A percentile compares a stretch with the other conserved stretches of the same genome.
phyloP scores from a whole-genome alignment of 2,888 invertebrate genomes.

The Terebella lapidaria region DNA sequence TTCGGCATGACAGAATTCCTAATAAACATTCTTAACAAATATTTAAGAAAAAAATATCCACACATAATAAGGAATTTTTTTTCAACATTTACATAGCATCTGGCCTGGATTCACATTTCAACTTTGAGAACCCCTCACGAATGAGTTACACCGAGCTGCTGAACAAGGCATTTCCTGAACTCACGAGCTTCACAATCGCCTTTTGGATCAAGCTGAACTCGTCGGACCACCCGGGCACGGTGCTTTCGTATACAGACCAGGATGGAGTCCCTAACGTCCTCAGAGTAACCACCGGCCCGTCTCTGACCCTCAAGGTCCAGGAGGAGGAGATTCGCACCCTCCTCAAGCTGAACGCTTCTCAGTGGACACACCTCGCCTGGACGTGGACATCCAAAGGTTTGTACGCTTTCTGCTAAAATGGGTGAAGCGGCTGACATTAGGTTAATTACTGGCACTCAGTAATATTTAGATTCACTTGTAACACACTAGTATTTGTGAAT shows the following conservation, averaged over 20 bases:
- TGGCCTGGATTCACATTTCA: slow-evolving; percentile 24
- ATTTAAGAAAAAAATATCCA: too few relatives aligned
- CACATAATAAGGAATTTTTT: not conserved
- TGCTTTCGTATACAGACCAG: slow-evolving; percentile 21
- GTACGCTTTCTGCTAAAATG: too few relatives aligned
- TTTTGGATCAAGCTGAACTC: slow-evolving; percentile 42
- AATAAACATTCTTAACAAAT: too few relatives aligned
- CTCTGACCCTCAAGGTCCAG: slow-evolving; percentile 33
- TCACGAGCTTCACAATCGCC: slow-evolving; percentile 42
- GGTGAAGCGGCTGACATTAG: not conserved
- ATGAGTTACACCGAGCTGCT: slow-evolving; percentile 34
- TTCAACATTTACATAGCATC: too few relatives aligned
- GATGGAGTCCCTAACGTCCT: slow-evolving; percentile 29
- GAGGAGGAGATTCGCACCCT: slow-evolving; percentile 28
- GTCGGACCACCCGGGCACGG: slow-evolving; percentile 23
- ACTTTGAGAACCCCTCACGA: slow-evolving; percentile 17
- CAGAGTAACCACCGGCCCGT: slow-evolving; percentile 36
- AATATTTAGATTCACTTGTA: too few relatives aligned
- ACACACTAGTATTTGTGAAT: too few relatives aligned
- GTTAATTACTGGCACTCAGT: not conserved
- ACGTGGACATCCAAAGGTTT: slow-evolving; percentile 39
- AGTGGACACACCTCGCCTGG: slow-evolving; percentile 45
- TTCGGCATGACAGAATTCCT: too few relatives aligned
- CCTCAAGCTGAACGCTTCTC: slow-evolving; percentile 27
- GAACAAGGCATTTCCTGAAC: slow-evolving; percentile 43